Evolutionary conservation across 1,140 invertebrate genomes (phyloP), one percentile per base, ranked within the genome.

Genomic region (honey bee (Apis mellifera)): DNA sequence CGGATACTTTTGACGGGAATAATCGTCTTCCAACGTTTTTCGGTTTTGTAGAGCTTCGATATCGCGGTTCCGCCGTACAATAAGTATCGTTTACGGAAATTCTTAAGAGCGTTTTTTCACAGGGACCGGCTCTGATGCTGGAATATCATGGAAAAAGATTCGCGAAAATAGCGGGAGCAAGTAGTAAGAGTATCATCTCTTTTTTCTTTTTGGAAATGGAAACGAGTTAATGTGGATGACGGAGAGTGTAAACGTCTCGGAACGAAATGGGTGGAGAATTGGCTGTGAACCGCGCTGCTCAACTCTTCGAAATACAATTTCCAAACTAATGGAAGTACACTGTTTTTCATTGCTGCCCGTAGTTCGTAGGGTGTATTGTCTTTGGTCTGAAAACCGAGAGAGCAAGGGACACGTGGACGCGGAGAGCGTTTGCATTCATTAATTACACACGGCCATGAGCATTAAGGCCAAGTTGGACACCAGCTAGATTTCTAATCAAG

Each of bases 21-120:
- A 82, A 54, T 86, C 84, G 55, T 86, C 72, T 80, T 65, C 23
- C 19, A 50, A 21, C 9, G 52, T 64, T 72, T 64, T 72, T 71
- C 15, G 66, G 57, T 54, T 60, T 48, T 48, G 17, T 55, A 54
- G 59, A 54, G 59, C 68, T 23, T 59, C 32, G 32, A 42, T 42
- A 42, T 59, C n/a, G 7, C 13, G 52, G 50, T 72, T 62, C 82
- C 32, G 68, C 59, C 70, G 59, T 42, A 32, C 65, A 32, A 64
- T 17, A 26, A 26, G 15, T 21, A 64, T 42, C 32, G 32, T 42
- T 32, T 32, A 32, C 32, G 32, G 32, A 42, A 42, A 42, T 7
- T 42, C 32, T 42, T 42, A 42, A 42, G 32, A 42, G 32, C n/a
- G n/a, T n/a, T n/a, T n/a, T 32, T 32, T 32, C 32, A 32, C n/a